Evolutionary conservation across 2,888 invertebrate species (phyloP), one percentile per base, ranked within the genome.

Genomic region (Plagodis pulveraria): DNA sequence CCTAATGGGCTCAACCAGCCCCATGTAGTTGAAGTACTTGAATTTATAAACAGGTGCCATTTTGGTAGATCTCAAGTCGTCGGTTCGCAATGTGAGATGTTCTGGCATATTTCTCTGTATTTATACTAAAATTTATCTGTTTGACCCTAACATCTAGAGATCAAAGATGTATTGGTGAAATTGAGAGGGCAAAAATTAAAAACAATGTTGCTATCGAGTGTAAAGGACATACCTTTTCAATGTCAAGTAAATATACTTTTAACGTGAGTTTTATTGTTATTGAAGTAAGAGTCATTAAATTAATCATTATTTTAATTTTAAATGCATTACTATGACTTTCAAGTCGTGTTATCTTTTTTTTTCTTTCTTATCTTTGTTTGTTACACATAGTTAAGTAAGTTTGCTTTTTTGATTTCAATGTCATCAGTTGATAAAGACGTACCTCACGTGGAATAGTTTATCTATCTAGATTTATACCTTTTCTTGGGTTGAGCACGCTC

Each of bases 21-120:
- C 82, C 76, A 78, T 79, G 43, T 69, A 66, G 67, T 77, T 68
- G 62, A 80, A 81, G 51, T 73, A 82, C 56, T 76, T 81, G 41
- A 82, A 67, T 43, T 74, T 74, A 66, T 73, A 76, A 32, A 72
- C 70, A 4, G 76, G 70, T 11, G 74, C 71, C 73, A 73, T 77
- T 62, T 63, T 73, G 58, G 42, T 52, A 54, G 62, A 53, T 47
- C 49, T 49, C 61, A 22, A 22, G 22, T 54, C 57, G 60, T 69
- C 47, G 38, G 42, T 42, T 58, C 49, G 7, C 50, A 62, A 65
- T 65, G 62, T 65, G 62, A 41, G 45, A 38, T n/a, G 6, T 46
- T 22, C 9, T 47, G 41, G 34, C 8, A 22, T 22, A 54, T 47
- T 35, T 8, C 8, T 35, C 6, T 56, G n/a, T 41, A 51, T 65